Base-by-base conservation (phyloP, 2,797 vertebrate genomes). In the Eleutherodactylus coqui region DNA sequence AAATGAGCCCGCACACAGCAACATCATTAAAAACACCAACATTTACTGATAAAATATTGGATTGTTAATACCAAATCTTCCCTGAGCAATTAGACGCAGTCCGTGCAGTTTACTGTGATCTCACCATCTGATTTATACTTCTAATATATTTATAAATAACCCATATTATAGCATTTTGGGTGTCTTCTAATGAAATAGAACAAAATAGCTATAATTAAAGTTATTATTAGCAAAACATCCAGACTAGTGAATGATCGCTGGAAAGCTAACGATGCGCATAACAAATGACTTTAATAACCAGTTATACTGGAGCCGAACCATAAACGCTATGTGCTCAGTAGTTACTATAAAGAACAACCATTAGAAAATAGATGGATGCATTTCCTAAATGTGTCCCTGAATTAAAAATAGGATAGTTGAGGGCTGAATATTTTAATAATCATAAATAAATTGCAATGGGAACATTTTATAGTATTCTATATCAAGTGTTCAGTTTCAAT, bases 271-370 rank as follows among this genome's bases (percentile, higher is more conserved):
- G 32, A 67, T 47, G n/a, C 10, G n/a, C 21, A 51, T 49, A 67
- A 81, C 45, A 47, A 49, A 64, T 16, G 34, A 27, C 17, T 67
- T 45, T 60, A 64, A 80, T 80, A 64, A 81, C 49, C 11, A 14
- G 11, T 34, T 47, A 10, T 69, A 70, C 49, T 45, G 60, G 47
- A 21, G 32, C 43, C 45, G 10, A 5, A 45, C 24, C 17, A 64
- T 36, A 24, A 21, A 51, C 10, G 29, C 24, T 51, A 82, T 43
- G 10, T 43, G 9, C 38, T 70, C 13, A 70, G 21, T 10, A 10
- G 67, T 64, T 32, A 34, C 9, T 64, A 34, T 34, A 34, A 64
- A 34, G 8, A 13, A 41, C 36, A 70, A 70, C 9, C 5, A 55
- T 24, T 69, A 38, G 34, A 38, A 24, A n/a, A 24, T 21, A 41